Percentiles rank a stretch among this genome's conserved stretches.
These are phyloP conservation scores for Marasmarcha lunaedactyla DNA, from an alignment of 2,888 invertebrate genomes.

Conservation along the genomic window DNA sequence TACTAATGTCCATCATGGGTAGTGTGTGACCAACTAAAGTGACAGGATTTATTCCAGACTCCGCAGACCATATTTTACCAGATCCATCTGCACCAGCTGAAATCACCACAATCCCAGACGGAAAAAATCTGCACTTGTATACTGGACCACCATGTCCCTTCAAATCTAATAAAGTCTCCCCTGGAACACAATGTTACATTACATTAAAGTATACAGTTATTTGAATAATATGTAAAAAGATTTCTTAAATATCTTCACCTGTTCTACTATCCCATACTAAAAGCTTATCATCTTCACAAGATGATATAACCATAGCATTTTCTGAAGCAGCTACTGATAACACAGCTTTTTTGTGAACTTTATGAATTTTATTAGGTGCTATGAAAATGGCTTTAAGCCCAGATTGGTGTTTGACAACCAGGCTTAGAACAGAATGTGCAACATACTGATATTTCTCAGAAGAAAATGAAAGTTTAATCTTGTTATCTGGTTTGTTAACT, in stretches of 20 bases:
- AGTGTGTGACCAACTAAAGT: slow-evolving; percentile 75
- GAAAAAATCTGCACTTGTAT: slow-evolving; percentile 77
- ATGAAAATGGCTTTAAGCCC: slow-evolving; percentile 58
- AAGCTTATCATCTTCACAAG: slow-evolving; percentile 69
- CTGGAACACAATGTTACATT: slow-evolving; percentile 28
- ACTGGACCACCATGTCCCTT: slow-evolving; percentile 77
- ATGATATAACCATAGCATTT: slow-evolving; percentile 73
- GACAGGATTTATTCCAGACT: slow-evolving; percentile 75
- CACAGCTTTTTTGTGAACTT: slow-evolving; percentile 60
- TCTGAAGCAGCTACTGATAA: slow-evolving; percentile 69
- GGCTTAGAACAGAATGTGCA: slow-evolving; percentile 42
- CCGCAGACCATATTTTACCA: slow-evolving; percentile 78
- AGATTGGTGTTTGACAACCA: slow-evolving; percentile 56
- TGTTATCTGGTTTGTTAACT: slow-evolving; percentile 37
- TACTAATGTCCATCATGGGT: slow-evolving; percentile 72
- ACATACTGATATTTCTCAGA: slow-evolving; percentile 46
- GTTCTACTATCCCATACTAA: slow-evolving; percentile 74
- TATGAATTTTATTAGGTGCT: slow-evolving; percentile 57
- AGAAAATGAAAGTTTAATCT: slow-evolving; percentile 43
- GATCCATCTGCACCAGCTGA: slow-evolving; percentile 78
- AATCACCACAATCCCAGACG: slow-evolving; percentile 76
- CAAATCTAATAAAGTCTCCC: slow-evolving; percentile 53
- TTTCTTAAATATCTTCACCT: slow-evolving; percentile 36
- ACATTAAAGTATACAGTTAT: slow-evolving; percentile 19
- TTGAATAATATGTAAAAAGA: slow-evolving; percentile 2